Conservation (phyloP, 2,797 vertebrate species). For the Tokudaia tokunoshimensis region DNA sequence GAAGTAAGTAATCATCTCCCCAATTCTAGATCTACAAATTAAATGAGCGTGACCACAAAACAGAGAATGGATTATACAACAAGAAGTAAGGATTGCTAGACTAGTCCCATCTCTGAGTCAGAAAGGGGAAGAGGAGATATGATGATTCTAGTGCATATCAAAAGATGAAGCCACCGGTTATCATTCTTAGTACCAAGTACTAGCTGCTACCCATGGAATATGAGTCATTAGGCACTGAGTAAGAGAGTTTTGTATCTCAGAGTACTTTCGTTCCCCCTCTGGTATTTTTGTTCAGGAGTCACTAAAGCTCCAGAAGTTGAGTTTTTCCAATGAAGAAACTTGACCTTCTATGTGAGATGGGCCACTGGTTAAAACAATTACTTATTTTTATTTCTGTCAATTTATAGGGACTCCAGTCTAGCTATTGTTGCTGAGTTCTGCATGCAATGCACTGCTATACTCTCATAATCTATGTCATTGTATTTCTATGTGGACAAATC, state of each 20-base stretch:
- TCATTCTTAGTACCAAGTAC: not conserved
- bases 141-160: not conserved
- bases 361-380: not conserved
- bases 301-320: not conserved
- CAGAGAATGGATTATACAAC: not conserved
- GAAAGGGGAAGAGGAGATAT: not conserved
- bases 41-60: not conserved
- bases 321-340: not conserved
- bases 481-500: not conserved
- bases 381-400: not conserved
- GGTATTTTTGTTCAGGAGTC: not conserved
- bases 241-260: not conserved
- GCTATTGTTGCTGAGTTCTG: not conserved
- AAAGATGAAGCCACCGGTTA: not conserved
- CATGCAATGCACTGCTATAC: not conserved
- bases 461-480: not conserved
- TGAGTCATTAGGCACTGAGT: not conserved
- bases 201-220: not conserved
- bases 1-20: not conserved
- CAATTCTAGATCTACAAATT: not conserved
- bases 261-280: not conserved
- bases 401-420: not conserved
- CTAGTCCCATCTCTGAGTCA: not conserved
- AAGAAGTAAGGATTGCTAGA: not conserved
- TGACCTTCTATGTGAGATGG: not conserved